Evolutionary conservation across 2,888 invertebrate genomes (phyloP).

Genomic region (Eupithecia vulgata): DNA sequence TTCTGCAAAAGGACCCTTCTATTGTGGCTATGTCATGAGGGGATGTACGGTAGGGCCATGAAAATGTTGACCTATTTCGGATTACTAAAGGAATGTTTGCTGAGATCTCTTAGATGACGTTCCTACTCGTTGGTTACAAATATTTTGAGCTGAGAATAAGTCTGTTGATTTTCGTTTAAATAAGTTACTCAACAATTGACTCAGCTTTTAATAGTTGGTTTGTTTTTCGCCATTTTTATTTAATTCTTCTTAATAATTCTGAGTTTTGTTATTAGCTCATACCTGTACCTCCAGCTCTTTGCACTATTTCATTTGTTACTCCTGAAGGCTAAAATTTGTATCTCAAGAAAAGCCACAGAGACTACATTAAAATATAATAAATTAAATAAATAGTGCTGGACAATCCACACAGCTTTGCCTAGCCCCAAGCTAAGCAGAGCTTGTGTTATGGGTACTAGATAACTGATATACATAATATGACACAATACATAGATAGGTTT

Average conservation of each 20-base stretch:
- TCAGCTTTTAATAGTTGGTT: not conserved
- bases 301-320: too few relatives aligned
- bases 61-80: constrained; percentile 36
- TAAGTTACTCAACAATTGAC: not conserved
- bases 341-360: not conserved
- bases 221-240: not conserved
- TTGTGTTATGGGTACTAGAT: too few relatives aligned
- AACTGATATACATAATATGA: too few relatives aligned
- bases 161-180: not conserved
- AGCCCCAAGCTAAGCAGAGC: too few relatives aligned
- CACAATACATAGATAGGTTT: too few relatives aligned
- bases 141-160: not conserved
- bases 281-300: too few relatives aligned
- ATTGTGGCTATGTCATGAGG: constrained; percentile 73
- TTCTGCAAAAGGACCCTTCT: constrained; percentile 77
- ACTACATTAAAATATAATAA: not conserved
- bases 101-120: not conserved
- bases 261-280: too few relatives aligned
- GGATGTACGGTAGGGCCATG: constrained; percentile 42
- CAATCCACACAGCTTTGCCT: too few relatives aligned
- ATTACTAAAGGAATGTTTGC: constrained; percentile 19
- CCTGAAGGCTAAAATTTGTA: too few relatives aligned
- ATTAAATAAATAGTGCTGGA: too few relatives aligned
- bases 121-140: not conserved
- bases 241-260: too few relatives aligned